A percentile compares a stretch with the other conserved stretches of the same genome.
phyloP scores from a whole-genome alignment of 92 coral and sea anemone species.

The Chrysogorgia sp. region DNA sequence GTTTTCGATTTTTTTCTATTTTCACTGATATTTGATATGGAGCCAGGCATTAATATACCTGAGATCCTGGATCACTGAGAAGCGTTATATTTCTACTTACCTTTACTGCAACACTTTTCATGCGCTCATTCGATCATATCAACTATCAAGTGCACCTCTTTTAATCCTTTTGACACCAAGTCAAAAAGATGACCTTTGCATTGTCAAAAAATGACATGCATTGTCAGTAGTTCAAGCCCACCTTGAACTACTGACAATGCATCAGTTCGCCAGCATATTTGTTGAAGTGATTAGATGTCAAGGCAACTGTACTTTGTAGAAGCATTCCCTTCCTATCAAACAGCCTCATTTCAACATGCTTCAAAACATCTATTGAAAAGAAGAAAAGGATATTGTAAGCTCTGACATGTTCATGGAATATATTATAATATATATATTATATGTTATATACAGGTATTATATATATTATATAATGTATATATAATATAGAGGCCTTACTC shows the following conservation, averaged over 20 bases:
- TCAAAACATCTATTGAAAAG: slow-evolving; percentile 17
- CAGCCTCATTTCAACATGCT: slow-evolving; percentile 28
- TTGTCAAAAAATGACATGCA: slow-evolving; percentile 28
- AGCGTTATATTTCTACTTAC: no score
- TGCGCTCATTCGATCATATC: slow-evolving; percentile 8
- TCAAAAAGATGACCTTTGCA: background rate
- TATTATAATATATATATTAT: background rate
- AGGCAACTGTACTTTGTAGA: slow-evolving; percentile 26
- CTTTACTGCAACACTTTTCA: background rate
- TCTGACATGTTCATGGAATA: background rate
- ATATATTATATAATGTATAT: no score
- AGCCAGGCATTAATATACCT: no score
- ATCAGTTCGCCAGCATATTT: slow-evolving; percentile 41
- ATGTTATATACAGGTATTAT: background rate
- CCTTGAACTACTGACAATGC: slow-evolving; percentile 28
- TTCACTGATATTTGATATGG: no score
- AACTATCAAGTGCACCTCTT: background rate
- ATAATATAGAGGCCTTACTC: no score
- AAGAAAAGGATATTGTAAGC: background rate
- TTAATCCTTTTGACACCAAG: background rate
- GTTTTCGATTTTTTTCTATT: no score
- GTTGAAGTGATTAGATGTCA: slow-evolving; percentile 12
- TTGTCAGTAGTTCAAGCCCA: slow-evolving; percentile 21
- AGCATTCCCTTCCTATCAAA: slow-evolving; percentile 22
- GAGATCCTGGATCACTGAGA: no score